These are phyloP conservation scores for Noctua janthe DNA, from an alignment of 2,888 invertebrate species.

Conservation along the genomic window DNA sequence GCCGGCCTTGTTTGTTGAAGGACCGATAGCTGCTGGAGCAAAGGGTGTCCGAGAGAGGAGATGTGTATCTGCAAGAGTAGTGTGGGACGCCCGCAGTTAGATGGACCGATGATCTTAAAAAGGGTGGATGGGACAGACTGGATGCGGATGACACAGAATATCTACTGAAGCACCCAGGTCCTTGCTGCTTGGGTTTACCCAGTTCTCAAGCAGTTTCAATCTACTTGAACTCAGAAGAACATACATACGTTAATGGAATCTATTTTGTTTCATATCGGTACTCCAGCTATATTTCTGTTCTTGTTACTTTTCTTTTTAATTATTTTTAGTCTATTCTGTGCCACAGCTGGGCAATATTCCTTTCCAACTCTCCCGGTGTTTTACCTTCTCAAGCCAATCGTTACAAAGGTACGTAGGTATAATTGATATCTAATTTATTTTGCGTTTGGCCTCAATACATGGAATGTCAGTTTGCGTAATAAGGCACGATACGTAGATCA, in stretches of 20 bases:
- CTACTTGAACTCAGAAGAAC: too few relatives aligned
- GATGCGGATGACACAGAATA: neutral
- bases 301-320: too few relatives aligned
- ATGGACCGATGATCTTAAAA: neutral
- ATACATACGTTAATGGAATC: neutral
- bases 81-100: neutral
- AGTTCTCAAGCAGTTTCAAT: neutral
- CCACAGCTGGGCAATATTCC: neutral
- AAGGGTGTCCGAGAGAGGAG: neutral
- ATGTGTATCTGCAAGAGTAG: neutral
- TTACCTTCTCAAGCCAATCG: neutral
- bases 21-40: neutral
- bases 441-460: slow-evolving; percentile 5
- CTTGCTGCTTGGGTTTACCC: neutral
- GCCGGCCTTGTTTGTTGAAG: neutral
- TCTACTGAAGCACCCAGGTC: neutral
- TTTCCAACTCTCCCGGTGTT: neutral
- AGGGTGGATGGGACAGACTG: neutral
- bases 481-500: slow-evolving; percentile 9
- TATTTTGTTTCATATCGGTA: neutral
- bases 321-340: neutral
- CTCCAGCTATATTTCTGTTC: neutral
- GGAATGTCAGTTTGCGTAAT: slow-evolving; percentile 32
- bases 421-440: slow-evolving; percentile 7
- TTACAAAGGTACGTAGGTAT: neutral